These are phyloP conservation scores for Sebastes iracundus DNA, from an alignment of 2,797 vertebrate species.

Conservation along the genomic window DNA sequence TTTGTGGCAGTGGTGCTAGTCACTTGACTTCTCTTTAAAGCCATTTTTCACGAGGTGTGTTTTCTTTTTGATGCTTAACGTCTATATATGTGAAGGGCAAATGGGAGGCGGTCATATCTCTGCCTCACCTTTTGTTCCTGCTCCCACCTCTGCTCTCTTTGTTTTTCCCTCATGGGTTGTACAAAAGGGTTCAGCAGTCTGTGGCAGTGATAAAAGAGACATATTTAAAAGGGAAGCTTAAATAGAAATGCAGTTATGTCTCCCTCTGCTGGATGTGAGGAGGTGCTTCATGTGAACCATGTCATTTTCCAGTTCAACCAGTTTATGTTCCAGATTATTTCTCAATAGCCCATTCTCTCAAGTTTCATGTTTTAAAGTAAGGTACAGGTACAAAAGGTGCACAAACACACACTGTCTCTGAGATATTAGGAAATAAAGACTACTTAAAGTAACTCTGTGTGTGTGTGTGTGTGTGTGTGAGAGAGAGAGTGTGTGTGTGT, in stretches of 20 bases:
- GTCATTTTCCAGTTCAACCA: background rate
- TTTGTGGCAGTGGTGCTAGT: background rate
- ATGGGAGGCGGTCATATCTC: background rate
- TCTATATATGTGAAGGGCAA: background rate
- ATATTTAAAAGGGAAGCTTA: background rate
- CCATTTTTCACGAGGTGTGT: background rate
- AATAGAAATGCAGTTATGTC: background rate
- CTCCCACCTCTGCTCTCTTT: background rate
- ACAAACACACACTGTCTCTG: background rate
- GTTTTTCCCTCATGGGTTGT: background rate
- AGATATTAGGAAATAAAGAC: background rate
- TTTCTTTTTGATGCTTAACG: background rate
- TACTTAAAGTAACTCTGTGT: background rate
- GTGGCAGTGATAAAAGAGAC: background rate
- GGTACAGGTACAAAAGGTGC: background rate
- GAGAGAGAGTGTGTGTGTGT: too few relatives aligned
- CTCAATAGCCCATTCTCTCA: background rate
- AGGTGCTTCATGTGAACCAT: background rate
- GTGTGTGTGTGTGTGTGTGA: too few relatives aligned
- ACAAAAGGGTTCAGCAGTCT: background rate
- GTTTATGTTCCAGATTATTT: background rate
- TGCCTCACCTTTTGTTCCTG: background rate
- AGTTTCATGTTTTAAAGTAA: background rate
- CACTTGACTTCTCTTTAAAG: background rate
- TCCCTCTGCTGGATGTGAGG: constrained; percentile 17